These are phyloP conservation scores for Liasis olivaceus DNA, from an alignment of 2,797 vertebrate genomes.

Conservation along the genomic window DNA sequence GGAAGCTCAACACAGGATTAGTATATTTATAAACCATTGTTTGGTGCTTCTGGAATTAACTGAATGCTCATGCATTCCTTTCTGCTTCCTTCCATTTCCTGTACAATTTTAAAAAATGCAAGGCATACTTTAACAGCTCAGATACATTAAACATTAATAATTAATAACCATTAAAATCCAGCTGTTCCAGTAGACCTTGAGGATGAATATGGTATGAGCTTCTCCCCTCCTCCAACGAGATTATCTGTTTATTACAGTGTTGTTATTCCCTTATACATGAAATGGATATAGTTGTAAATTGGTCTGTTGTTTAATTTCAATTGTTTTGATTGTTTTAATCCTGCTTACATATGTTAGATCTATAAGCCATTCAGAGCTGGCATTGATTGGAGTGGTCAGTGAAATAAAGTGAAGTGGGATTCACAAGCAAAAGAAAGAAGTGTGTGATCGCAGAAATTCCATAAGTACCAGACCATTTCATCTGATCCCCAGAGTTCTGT, in stretches of 20 bases:
- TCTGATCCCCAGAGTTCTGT: neutral
- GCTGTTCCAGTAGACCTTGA: neutral
- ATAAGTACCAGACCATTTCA: neutral
- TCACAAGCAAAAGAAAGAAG: neutral
- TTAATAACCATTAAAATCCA: neutral
- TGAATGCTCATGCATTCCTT: neutral
- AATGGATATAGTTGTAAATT: neutral
- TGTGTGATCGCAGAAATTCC: neutral
- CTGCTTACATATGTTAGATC: neutral
- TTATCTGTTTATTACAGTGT: neutral
- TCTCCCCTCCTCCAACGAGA: neutral
- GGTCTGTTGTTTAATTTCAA: neutral
- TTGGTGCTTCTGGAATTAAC: neutral
- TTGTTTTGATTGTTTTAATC: neutral
- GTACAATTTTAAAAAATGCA: neutral
- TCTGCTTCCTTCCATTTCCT: neutral
- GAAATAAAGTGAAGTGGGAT: neutral
- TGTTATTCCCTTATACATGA: neutral
- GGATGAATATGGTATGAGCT: neutral
- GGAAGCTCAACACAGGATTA: neutral
- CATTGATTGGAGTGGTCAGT: neutral
- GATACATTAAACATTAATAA: neutral
- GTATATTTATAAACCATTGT: neutral
- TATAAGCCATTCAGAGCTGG: neutral
- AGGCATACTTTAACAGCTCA: neutral